phyloP scores from a whole-genome alignment of 2,888 invertebrate species.

The Calliopum simillimum region DNA sequence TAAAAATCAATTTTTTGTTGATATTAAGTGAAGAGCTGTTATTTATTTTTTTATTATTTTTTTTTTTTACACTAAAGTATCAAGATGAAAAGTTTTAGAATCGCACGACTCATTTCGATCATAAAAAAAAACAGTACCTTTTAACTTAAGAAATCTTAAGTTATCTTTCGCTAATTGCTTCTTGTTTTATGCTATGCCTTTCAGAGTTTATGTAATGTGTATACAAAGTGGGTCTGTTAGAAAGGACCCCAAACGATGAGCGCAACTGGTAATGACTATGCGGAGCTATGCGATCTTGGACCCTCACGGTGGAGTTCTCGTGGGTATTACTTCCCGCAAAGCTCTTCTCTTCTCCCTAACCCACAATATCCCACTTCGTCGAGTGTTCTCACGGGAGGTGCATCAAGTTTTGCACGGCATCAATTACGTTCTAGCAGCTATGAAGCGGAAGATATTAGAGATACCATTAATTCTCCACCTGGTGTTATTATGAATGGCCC shows the following conservation, averaged over 20 bases:
- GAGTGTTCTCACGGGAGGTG: constrained; percentile 61
- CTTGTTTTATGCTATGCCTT: background rate
- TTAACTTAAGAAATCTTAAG: no score
- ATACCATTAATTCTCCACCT: constrained; percentile 57
- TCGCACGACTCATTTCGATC: no score
- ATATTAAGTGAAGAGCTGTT: no score
- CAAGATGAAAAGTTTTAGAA: no score
- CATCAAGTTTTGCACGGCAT: constrained; percentile 58
- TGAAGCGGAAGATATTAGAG: constrained; percentile 67
- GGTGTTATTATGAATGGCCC: constrained; percentile 55
- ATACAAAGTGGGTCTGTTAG: constrained; percentile 16
- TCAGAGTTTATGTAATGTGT: constrained; percentile 13
- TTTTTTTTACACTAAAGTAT: no score
- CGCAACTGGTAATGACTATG: constrained; percentile 68
- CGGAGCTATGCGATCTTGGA: constrained; percentile 68
- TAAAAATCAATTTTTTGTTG: no score
- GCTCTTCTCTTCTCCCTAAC: constrained; percentile 54
- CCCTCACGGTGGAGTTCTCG: constrained; percentile 68
- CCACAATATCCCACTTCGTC: constrained; percentile 56
- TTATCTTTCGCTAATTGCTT: no score
- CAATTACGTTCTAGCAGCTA: constrained; percentile 65
- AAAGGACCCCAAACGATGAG: constrained; percentile 66
- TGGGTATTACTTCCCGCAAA: constrained; percentile 62
- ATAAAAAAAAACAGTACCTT: no score
- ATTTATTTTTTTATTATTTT: no score